phyloP scores from a whole-genome alignment of 2,113 vertebrate genomes.

The Panthera tigris region DNA sequence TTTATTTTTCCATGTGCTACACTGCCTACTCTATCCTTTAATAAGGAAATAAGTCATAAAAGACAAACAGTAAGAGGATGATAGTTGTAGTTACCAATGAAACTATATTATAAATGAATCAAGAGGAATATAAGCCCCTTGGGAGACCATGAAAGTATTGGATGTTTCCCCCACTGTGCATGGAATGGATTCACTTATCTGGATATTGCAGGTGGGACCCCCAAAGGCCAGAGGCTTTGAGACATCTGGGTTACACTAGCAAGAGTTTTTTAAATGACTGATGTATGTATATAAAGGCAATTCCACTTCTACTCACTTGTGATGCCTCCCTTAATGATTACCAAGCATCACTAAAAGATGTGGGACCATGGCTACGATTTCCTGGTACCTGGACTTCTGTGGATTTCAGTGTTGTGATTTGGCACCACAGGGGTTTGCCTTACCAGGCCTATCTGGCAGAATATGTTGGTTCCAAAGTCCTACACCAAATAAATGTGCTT shows the following conservation, averaged over 20 bases:
- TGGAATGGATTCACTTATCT: not conserved
- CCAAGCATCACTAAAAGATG: not conserved
- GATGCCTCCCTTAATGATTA: not conserved
- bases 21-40: not conserved
- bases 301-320: not conserved
- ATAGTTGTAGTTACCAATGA: slow-evolving; percentile 16
- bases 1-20: not conserved
- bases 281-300: not conserved
- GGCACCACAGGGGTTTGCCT: not conserved
- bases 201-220: not conserved
- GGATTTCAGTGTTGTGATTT: not conserved
- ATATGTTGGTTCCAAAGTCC: not conserved
- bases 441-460: not conserved
- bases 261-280: not conserved
- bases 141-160: not conserved
- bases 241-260: not conserved
- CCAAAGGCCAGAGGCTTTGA: not conserved
- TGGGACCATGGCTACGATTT: not conserved
- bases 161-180: not conserved
- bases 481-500: not conserved
- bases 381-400: not conserved
- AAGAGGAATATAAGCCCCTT: not conserved
- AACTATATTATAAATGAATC: not conserved
- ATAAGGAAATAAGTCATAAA: not conserved
- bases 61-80: not conserved